A percentile compares a stretch with the other conserved stretches of the same genome.
phyloP scores from a whole-genome alignment of 2,113 vertebrate species.

The Pristiophorus japonicus region DNA sequence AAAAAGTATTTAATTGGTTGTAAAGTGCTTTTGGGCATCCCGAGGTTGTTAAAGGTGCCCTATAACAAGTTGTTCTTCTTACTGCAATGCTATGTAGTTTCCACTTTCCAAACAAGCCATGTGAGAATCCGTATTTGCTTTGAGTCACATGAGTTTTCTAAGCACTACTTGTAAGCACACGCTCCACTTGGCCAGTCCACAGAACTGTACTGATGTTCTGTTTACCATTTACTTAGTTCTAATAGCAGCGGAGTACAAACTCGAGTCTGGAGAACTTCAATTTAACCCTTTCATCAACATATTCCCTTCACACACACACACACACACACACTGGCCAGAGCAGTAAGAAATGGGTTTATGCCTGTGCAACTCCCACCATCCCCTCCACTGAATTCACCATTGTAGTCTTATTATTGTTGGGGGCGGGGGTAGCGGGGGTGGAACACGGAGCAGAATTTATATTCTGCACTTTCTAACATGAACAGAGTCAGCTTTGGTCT shows the following conservation, averaged over 20 bases:
- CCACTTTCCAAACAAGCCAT: background rate
- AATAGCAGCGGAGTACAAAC: background rate
- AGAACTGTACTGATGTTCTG: background rate
- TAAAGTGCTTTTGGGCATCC: background rate
- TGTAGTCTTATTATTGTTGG: background rate
- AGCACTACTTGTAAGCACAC: slow-evolving; percentile 3
- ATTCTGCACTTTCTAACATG: background rate
- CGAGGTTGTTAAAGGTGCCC: background rate
- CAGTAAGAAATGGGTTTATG: too few relatives aligned
- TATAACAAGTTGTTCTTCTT: background rate
- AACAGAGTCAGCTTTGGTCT: background rate
- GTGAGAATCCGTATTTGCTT: background rate
- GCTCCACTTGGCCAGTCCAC: background rate
- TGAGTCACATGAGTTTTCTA: slow-evolving; percentile 5
- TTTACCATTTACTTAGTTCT: slow-evolving; percentile 8
- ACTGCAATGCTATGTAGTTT: background rate
- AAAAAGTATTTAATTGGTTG: background rate
- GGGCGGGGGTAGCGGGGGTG: too few relatives aligned
- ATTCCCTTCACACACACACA: background rate
- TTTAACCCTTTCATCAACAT: background rate
- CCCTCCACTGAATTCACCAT: background rate
- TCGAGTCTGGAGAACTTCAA: background rate
- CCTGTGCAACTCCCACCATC: too few relatives aligned
- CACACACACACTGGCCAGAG: background rate
- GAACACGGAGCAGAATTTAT: too few relatives aligned